phyloP scores from a whole-genome alignment of 2,797 vertebrate species.

The Xenopus petersii region DNA sequence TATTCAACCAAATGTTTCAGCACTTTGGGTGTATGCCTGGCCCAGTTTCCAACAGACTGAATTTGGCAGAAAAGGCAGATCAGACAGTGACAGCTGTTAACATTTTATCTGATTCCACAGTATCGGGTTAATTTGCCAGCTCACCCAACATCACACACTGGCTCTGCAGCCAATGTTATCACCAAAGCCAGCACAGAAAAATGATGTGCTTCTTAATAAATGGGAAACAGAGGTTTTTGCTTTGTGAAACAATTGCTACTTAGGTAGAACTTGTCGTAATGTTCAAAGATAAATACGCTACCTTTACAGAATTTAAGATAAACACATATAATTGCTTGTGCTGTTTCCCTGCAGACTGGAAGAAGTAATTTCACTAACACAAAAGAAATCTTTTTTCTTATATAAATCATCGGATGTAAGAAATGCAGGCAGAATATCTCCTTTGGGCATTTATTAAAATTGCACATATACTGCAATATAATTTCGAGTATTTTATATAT shows the following conservation, averaged over 20 bases:
- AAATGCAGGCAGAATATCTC: too few relatives aligned
- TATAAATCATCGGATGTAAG: too few relatives aligned
- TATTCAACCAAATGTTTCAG: conserved; percentile 7
- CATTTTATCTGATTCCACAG: neutral
- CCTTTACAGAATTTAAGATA: neutral
- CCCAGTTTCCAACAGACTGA: neutral
- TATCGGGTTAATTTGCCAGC: neutral
- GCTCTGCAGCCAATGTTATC: neutral
- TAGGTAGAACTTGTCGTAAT: too few relatives aligned
- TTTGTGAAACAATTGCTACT: too few relatives aligned
- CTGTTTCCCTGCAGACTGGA: neutral
- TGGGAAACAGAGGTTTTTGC: neutral
- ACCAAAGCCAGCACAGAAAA: neutral
- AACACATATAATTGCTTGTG: neutral
- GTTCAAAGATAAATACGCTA: too few relatives aligned
- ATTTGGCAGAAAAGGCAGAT: conserved; percentile 1
- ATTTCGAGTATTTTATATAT: too few relatives aligned
- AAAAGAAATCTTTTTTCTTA: too few relatives aligned
- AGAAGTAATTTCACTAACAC: too few relatives aligned
- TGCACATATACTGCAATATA: too few relatives aligned
- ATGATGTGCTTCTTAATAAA: neutral
- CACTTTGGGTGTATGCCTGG: conserved; percentile 3
- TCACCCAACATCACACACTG: neutral
- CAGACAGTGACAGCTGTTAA: neutral
- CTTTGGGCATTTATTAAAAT: too few relatives aligned